Conservation (phyloP, 2,113 vertebrate genomes). For the Anthoscopus minutus region DNA sequence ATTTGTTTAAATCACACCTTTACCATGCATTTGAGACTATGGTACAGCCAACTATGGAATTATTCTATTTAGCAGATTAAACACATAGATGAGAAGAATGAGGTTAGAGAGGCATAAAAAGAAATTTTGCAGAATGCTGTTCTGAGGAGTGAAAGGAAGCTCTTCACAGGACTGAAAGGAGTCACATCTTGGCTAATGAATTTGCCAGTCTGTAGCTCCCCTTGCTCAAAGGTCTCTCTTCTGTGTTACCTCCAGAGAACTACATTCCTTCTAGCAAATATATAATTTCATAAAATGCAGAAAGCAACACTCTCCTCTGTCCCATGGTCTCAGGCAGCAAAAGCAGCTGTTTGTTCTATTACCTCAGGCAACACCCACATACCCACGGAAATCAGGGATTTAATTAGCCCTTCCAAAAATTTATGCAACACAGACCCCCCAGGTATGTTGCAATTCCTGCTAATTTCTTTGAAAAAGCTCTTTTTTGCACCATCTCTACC, state of each 20-base stretch:
- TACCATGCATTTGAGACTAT: background rate
- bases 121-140: background rate
- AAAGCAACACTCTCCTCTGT: background rate
- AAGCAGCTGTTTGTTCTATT: background rate
- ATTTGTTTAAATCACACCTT: background rate
- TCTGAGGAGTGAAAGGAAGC: background rate
- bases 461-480: background rate
- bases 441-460: background rate
- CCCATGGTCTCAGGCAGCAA: background rate
- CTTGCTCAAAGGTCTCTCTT: background rate
- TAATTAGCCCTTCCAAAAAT: background rate
- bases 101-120: background rate
- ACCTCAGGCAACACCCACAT: background rate
- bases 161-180: background rate
- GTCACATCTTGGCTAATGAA: background rate
- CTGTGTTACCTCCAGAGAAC: background rate
- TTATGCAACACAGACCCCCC: rapidly evolving
- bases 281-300: background rate
- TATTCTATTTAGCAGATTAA: background rate
- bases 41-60: background rate
- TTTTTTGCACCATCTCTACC: background rate
- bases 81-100: background rate
- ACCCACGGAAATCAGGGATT: background rate
- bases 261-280: background rate
- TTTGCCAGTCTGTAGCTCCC: background rate